Evolutionary conservation across 2,888 invertebrate genomes (phyloP).

Genomic region (Tachina grossa): DNA sequence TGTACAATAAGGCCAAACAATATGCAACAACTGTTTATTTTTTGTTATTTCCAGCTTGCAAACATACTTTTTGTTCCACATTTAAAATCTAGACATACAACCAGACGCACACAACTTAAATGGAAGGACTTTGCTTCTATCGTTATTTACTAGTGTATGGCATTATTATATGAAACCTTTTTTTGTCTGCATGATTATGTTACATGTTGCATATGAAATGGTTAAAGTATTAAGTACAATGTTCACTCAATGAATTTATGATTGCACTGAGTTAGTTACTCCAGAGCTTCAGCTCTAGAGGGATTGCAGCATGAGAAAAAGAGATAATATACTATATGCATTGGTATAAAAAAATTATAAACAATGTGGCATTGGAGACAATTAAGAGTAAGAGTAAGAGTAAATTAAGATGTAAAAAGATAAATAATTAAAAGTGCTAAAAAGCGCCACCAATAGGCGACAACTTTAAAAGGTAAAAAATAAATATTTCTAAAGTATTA

Average conservation of each 20-base stretch:
- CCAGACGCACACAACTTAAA: slow-evolving; percentile 1
- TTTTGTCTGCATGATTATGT: slow-evolving; percentile 64
- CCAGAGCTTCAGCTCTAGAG: slow-evolving; percentile 46
- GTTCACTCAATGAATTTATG: slow-evolving; percentile 71
- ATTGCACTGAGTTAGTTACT: slow-evolving; percentile 65
- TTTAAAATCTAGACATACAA: slow-evolving; percentile 46
- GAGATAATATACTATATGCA: background rate
- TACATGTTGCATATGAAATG: slow-evolving; percentile 69
- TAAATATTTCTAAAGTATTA: too few species aligned
- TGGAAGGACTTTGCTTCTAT: slow-evolving; percentile 18
- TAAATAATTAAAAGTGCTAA: background rate
- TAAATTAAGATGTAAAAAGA: background rate
- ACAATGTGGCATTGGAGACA: slow-evolving; percentile 54
- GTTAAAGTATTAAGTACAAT: slow-evolving; percentile 67
- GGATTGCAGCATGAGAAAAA: slow-evolving; percentile 41
- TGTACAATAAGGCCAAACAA: background rate
- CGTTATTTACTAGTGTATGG: slow-evolving; percentile 24
- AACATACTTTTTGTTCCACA: slow-evolving; percentile 52
- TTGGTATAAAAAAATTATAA: slow-evolving; percentile 1
- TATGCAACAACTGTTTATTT: slow-evolving; percentile 15
- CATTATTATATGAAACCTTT: slow-evolving; percentile 47
- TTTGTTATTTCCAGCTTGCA: background rate
- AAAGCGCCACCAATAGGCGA: background rate
- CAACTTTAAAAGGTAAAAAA: background rate
- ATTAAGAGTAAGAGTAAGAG: slow-evolving; percentile 36